A percentile compares a stretch with the other conserved stretches of the same genome.
Evolutionary conservation across 2,113 vertebrate species (phyloP).

Genomic region (Epinephelus cyanopodus): DNA sequence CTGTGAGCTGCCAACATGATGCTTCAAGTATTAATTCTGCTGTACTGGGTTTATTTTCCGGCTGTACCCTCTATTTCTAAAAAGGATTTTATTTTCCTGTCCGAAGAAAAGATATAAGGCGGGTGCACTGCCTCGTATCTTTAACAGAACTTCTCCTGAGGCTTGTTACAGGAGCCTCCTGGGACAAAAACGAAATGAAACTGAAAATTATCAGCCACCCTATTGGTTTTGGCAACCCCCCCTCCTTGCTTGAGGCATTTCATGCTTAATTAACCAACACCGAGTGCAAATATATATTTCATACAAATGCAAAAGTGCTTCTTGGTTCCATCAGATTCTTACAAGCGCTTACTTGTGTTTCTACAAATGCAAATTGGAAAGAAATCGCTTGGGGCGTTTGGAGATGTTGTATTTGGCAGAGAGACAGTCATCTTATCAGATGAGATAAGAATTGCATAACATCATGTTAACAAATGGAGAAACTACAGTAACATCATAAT

Average conservation of each 20-base stretch:
- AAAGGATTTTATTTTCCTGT: neutral
- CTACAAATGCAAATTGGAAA: constrained; percentile 25
- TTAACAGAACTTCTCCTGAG: neutral
- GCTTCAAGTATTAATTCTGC: neutral
- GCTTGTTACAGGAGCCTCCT: neutral
- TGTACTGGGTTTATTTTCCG: neutral
- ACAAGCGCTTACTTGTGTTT: constrained; percentile 24
- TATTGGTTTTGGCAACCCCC: neutral
- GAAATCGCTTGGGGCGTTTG: constrained; percentile 29
- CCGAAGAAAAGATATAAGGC: neutral
- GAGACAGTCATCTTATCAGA: constrained; percentile 9
- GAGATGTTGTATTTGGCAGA: constrained; percentile 22
- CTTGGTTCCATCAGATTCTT: neutral
- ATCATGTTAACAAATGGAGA: constrained; percentile 47
- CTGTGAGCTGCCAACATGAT: neutral
- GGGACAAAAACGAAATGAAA: neutral
- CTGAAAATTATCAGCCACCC: constrained; percentile 1
- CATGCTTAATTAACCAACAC: constrained; percentile 19
- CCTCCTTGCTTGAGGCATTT: neutral
- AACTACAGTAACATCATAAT: constrained; percentile 15
- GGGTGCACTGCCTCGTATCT: no score
- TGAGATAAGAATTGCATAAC: constrained; percentile 49
- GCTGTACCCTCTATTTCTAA: neutral
- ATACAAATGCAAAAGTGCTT: constrained; percentile 9
- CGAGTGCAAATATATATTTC: constrained; percentile 3